These are phyloP conservation scores for Pollenia amentaria DNA, from an alignment of 2,888 invertebrate genomes.

Conservation along the genomic window DNA sequence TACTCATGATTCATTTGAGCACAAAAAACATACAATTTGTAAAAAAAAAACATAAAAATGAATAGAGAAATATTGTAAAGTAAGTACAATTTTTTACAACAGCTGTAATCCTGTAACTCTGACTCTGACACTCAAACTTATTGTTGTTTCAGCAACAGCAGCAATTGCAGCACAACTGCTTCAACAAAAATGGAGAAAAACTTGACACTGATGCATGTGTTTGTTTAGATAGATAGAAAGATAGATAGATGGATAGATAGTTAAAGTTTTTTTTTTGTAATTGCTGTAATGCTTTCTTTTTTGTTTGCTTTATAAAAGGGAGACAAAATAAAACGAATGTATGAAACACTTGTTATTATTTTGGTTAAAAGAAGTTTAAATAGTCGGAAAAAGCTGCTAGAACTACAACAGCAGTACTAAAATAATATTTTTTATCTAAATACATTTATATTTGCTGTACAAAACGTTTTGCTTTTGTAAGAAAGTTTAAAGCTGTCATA, in stretches of 20 bases:
- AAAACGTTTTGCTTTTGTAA: neutral
- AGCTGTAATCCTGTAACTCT: conserved; percentile 44
- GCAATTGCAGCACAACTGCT: neutral
- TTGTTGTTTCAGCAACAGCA: conserved; percentile 19
- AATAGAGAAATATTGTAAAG: neutral
- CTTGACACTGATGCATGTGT: conserved; percentile 64
- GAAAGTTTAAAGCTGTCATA: too few species aligned
- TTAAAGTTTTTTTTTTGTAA: conserved; percentile 12
- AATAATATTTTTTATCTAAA: conserved; percentile 3
- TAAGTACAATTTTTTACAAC: conserved; percentile 4
- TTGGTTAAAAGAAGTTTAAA: neutral
- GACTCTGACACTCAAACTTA: conserved; percentile 41
- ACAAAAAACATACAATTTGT: conserved; percentile 14
- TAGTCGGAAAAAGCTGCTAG: neutral
- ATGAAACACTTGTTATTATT: conserved; percentile 12
- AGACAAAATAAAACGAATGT: neutral
- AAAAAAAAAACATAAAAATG: neutral
- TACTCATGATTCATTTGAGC: conserved; percentile 35
- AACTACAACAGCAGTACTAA: neutral
- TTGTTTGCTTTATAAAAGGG: neutral
- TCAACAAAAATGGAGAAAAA: neutral
- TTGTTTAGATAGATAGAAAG: conserved; percentile 43
- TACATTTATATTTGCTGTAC: neutral
- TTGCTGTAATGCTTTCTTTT: neutral
- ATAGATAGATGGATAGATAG: conserved; percentile 28